Conservation (phyloP, 2,888 invertebrate genomes). For the Drosophila lutescens region DNA sequence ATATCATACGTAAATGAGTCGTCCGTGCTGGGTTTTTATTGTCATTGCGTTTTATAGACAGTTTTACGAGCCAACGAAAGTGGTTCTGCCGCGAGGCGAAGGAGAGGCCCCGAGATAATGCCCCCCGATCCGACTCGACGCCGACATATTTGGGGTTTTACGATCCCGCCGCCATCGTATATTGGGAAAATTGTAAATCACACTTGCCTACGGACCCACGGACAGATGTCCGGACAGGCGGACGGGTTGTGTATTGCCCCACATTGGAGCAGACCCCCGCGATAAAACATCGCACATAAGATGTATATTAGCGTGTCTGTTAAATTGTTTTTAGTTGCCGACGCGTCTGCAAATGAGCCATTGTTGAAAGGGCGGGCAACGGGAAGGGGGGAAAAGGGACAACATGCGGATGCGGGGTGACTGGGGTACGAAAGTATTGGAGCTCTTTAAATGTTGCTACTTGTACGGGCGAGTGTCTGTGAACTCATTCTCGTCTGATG, state of each 20-base stretch:
- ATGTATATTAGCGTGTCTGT: conserved; percentile 67
- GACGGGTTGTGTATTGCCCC: conserved; percentile 41
- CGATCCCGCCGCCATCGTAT: conserved; percentile 57
- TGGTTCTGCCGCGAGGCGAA: conserved; percentile 64
- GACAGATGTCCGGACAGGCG: conserved; percentile 18
- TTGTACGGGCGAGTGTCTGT: conserved; percentile 24
- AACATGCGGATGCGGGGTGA: conserved; percentile 5
- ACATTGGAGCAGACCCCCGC: conserved; percentile 50
- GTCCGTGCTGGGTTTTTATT: conserved; percentile 65
- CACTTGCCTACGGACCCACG: conserved; percentile 51
- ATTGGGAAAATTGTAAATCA: conserved; percentile 73
- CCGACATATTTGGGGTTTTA: conserved; percentile 59
- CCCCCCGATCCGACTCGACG: conserved; percentile 36
- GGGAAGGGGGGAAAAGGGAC: neutral
- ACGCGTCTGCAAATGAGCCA: conserved; percentile 73
- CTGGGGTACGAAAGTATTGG: conserved; percentile 49
- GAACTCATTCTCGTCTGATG: conserved; percentile 29
- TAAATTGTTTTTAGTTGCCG: conserved; percentile 71
- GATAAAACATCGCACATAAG: conserved; percentile 42
- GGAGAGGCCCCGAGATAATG: conserved; percentile 58
- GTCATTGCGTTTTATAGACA: conserved; percentile 80
- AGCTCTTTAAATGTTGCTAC: conserved; percentile 56
- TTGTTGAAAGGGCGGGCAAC: conserved; percentile 45
- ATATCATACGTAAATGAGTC: conserved; percentile 63
- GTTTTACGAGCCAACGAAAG: conserved; percentile 79